These are phyloP conservation scores for Torymus auratus DNA, from an alignment of 2,888 invertebrate species.

Conservation along the genomic window DNA sequence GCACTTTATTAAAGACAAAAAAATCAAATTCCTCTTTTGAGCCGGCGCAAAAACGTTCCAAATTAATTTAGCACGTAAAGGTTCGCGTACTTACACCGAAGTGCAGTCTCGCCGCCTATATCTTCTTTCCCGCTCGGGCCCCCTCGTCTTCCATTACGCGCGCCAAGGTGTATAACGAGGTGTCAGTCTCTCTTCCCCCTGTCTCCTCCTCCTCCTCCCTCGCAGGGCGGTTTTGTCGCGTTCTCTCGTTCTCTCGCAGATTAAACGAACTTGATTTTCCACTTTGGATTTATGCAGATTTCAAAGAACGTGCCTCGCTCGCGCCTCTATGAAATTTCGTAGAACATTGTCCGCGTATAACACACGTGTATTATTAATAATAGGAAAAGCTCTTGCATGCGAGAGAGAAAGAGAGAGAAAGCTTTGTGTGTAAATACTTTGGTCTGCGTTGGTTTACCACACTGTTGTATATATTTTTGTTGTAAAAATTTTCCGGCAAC, in stretches of 20 bases:
- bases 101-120: not conserved
- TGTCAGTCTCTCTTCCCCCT: constrained; percentile 31
- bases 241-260: constrained; percentile 1
- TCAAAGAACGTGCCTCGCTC: not conserved
- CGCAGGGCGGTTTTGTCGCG: constrained; percentile 28
- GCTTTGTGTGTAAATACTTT: too few relatives aligned
- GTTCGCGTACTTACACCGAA: not conserved
- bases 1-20: too few relatives aligned
- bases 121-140: not conserved
- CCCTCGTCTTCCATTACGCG: not conserved
- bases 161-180: constrained; percentile 36
- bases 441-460: too few relatives aligned
- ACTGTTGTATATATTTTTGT: too few relatives aligned
- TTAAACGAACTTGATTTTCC: constrained; percentile 55
- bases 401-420: not conserved
- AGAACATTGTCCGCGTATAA: not conserved
- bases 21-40: too few relatives aligned
- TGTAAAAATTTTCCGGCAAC: too few relatives aligned
- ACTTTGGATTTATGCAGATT: constrained; percentile 56
- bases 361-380: constrained; percentile 9
- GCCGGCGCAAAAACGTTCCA: too few relatives aligned
- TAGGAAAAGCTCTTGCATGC: not conserved
- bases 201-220: too few relatives aligned
- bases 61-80: too few relatives aligned
- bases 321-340: constrained; percentile 11